These are phyloP conservation scores for Brachypodius melanocephalos DNA, from an alignment of 2,113 vertebrate genomes.

Conservation along the genomic window DNA sequence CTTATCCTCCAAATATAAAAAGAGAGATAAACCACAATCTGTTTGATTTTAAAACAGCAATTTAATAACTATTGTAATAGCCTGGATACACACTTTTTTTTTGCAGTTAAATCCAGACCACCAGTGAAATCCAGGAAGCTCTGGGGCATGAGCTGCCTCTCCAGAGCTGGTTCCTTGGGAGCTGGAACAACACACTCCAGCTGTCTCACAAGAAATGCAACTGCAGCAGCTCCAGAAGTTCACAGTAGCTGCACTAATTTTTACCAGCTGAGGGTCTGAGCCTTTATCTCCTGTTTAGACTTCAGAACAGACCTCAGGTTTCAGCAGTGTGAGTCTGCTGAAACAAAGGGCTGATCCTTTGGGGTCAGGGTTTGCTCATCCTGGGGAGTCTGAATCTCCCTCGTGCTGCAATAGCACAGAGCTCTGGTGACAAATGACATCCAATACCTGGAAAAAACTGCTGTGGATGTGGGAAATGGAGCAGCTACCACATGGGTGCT, in stretches of 20 bases:
- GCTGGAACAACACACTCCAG: background rate
- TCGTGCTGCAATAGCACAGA: rapidly evolving
- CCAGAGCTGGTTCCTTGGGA: background rate
- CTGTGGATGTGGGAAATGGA: background rate
- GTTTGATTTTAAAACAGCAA: background rate
- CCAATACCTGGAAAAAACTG: background rate
- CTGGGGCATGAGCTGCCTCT: background rate
- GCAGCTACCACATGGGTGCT: slow-evolving; percentile 51
- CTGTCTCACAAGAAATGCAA: background rate
- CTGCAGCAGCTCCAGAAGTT: background rate
- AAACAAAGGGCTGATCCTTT: background rate
- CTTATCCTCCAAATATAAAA: background rate
- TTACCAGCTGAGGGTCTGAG: slow-evolving; percentile 30
- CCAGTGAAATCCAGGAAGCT: background rate
- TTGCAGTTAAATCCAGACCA: background rate
- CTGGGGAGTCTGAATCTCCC: rapidly evolving
- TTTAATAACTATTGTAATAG: background rate
- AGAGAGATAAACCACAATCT: background rate
- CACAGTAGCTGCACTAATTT: slow-evolving; percentile 22
- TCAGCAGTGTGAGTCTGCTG: background rate
- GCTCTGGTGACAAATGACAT: background rate
- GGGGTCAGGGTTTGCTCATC: background rate
- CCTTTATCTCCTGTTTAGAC: slow-evolving; percentile 33
- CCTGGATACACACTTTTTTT: background rate
- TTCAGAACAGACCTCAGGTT: background rate